Evolutionary conservation across 1,140 invertebrate genomes (phyloP).

Genomic region (Dendroctonus valens): DNA sequence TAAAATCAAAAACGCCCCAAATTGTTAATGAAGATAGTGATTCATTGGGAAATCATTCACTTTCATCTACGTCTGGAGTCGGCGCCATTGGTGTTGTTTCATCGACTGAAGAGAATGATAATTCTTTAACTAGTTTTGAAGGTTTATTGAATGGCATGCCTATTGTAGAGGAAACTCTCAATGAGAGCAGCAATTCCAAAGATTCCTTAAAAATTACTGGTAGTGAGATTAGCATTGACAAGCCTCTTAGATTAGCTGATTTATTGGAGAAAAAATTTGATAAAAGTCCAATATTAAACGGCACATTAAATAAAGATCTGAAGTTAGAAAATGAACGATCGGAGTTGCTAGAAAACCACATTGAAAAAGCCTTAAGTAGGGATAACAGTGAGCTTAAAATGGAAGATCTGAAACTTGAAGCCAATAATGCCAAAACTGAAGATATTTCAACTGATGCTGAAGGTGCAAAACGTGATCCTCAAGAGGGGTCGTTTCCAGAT

Average conservation of each 20-base stretch:
- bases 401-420: slow-evolving; percentile 17
- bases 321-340: slow-evolving; percentile 61
- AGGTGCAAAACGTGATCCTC: no score
- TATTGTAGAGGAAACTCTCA: slow-evolving; percentile 55
- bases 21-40: slow-evolving; percentile 57
- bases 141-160: slow-evolving; percentile 61
- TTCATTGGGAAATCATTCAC: slow-evolving; percentile 57
- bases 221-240: slow-evolving; percentile 45
- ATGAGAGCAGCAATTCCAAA: slow-evolving; percentile 55
- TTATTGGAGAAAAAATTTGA: slow-evolving; percentile 65
- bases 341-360: slow-evolving; percentile 63
- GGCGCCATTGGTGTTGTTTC: slow-evolving; percentile 51
- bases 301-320: slow-evolving; percentile 59
- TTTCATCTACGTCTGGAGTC: slow-evolving; percentile 58
- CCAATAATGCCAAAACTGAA: slow-evolving; percentile 1
- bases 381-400: slow-evolving; percentile 32
- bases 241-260: slow-evolving; percentile 65
- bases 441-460: background rate
- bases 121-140: slow-evolving; percentile 62
- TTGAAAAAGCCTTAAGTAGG: slow-evolving; percentile 56
- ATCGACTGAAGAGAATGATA: slow-evolving; percentile 58
- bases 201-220: slow-evolving; percentile 53
- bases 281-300: slow-evolving; percentile 61
- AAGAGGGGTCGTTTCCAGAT: background rate
- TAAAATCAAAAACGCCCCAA: slow-evolving; percentile 35